phyloP scores from a whole-genome alignment of 2,797 vertebrate genomes.

The Channallabes apus region DNA sequence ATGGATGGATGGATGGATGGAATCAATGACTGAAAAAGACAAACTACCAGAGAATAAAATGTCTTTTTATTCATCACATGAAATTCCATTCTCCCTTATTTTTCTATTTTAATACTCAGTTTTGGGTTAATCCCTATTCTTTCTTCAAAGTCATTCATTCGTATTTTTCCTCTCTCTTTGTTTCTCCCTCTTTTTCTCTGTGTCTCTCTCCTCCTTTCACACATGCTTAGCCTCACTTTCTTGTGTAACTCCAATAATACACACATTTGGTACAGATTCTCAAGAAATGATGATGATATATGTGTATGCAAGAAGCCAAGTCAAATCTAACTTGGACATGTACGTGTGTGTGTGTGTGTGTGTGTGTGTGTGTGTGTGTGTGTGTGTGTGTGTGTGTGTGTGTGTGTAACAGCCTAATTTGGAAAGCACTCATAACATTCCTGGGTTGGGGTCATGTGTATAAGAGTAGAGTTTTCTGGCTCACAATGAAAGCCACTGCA shows the following conservation, averaged over 20 bases:
- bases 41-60: too few species aligned
- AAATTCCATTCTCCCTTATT: too few species aligned
- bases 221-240: slow-evolving; percentile 17
- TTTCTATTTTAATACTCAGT: too few species aligned
- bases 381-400: not conserved
- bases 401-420: not conserved
- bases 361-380: not conserved
- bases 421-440: slow-evolving; percentile 7
- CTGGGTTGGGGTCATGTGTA: not conserved
- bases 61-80: too few species aligned
- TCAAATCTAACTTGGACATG: slow-evolving; percentile 15
- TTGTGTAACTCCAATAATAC: slow-evolving; percentile 62
- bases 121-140: too few species aligned
- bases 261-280: slow-evolving; percentile 81
- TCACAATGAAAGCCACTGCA: not conserved
- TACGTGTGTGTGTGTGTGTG: not conserved
- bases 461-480: not conserved
- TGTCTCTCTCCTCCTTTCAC: not conserved
- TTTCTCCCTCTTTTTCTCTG: not conserved
- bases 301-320: slow-evolving; percentile 41
- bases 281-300: slow-evolving; percentile 46
- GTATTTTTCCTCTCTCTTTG: not conserved
- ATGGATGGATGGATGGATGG: not conserved
- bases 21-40: too few species aligned
- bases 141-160: too few species aligned